Base-by-base conservation (phyloP, 1,140 invertebrate species). In the Drosophila micromelanica region DNA sequence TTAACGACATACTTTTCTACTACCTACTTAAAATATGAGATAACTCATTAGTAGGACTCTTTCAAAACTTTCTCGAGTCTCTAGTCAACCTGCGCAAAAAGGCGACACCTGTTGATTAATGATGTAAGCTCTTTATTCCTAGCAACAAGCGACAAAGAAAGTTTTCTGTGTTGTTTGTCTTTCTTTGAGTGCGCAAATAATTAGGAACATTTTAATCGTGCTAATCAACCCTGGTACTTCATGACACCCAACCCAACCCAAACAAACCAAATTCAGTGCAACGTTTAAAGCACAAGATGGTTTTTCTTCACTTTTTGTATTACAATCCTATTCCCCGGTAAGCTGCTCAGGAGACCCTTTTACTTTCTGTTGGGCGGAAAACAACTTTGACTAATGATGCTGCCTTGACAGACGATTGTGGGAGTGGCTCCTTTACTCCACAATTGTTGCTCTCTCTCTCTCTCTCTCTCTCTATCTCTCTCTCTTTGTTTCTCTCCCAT, bases 331-430 rank as follows among this genome's bases (percentile, higher is more conserved):
- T 62, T 46, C 35, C 42, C 43, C 12, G 46, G 40, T 65, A 78
- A 77, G 51, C 74, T 51, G 60, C 70, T 74, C 17, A 60, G 37
- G 38, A 40, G 52, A 23, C 37, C 54, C 43, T 60, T 71, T 70
- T 61, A 43, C 20, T 54, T 51, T 43, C n/a, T 55, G 15, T 12
- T 46, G 27, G 30, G 52, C 65, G 57, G 63, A 68, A 73, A 68
- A 51, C 76, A 67, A 54, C 57, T 52, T 76, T 78, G 70, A 65
- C 75, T 77, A 74, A 77, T 79, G 77, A 78, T 61, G 77, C 61
- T 43, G 40, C 51, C 70, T 32, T 64, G 70, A 54, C 77, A 69
- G 64, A 42, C 52, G 46, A 38, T 30, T 45, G 30, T 37, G 57
- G 23, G 61, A 42, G 38, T 43, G 15, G 27, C 23, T 48, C 40